Evolutionary conservation across 2,888 invertebrate genomes (phyloP).

Genomic region (Drosophila sordidapex): DNA sequence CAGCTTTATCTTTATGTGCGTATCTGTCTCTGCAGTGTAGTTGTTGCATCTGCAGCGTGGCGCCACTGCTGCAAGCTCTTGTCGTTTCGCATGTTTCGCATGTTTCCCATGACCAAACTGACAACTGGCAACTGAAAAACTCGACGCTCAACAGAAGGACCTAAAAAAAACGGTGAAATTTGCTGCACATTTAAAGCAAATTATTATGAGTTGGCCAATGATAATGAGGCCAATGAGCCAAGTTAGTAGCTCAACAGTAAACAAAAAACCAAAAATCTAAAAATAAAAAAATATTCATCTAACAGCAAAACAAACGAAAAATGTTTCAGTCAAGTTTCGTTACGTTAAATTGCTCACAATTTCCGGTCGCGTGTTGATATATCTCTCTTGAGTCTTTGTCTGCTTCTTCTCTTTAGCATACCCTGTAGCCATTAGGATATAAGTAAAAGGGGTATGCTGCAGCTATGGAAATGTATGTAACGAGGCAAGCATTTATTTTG

Average conservation of each 20-base stretch:
- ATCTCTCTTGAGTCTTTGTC: conserved; percentile 16
- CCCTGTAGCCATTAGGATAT: not conserved
- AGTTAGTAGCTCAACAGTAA: conserved; percentile 33
- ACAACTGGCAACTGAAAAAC: not conserved
- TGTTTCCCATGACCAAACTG: conserved; percentile 46
- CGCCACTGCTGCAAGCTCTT: conserved; percentile 18
- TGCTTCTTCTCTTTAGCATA: conserved; percentile 10
- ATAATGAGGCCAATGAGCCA: conserved; percentile 38
- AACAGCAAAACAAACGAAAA: conserved; percentile 37
- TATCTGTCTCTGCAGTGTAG: conserved; percentile 21
- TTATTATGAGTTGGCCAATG: conserved; percentile 37
- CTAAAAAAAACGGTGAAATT: not conserved
- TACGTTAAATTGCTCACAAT: conserved; percentile 76
- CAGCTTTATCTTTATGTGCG: not conserved
- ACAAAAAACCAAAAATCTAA: conserved; percentile 22
- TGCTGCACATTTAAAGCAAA: conserved; percentile 69
- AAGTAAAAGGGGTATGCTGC: not conserved
- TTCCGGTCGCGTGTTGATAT: conserved; percentile 82
- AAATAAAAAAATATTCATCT: conserved; percentile 33
- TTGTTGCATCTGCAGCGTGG: conserved; percentile 29
- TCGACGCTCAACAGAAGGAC: not conserved
- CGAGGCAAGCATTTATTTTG: not conserved
- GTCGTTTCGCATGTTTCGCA: not conserved
- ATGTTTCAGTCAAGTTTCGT: conserved; percentile 58
- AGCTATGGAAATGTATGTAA: not conserved